Conservation (phyloP, 2,113 vertebrate genomes). For the Pionites leucogaster region DNA sequence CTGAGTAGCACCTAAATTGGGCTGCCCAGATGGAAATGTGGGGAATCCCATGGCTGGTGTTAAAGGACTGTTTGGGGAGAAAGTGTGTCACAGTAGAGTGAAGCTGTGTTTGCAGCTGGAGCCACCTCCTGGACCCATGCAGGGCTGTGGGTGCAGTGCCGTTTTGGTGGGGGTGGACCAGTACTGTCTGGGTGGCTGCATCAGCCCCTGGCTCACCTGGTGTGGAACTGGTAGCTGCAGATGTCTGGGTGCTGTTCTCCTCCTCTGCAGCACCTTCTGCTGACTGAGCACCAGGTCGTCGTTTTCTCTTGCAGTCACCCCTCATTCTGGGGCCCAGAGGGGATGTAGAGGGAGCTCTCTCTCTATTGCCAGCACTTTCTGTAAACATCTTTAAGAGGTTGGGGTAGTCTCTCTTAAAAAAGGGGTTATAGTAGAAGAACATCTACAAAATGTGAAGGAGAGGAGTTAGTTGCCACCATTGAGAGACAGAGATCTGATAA, state of each 20-base stretch:
- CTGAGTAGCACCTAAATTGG: not conserved
- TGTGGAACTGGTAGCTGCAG: not conserved
- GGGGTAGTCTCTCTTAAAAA: conserved; percentile 21
- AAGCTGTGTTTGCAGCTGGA: not conserved
- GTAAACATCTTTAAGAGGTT: not conserved
- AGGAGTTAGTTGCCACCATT: not conserved
- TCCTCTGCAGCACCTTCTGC: not conserved
- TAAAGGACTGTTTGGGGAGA: not conserved
- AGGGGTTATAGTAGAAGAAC: not conserved
- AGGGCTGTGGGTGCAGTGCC: not conserved
- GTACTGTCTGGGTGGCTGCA: not conserved
- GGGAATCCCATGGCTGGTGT: not conserved
- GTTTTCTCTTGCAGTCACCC: not conserved
- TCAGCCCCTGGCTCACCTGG: not conserved
- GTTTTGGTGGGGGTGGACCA: not conserved
- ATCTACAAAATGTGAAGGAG: not conserved
- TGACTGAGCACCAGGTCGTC: not conserved
- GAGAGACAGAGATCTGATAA: not conserved
- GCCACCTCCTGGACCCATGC: not conserved
- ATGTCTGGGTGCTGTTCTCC: not conserved
- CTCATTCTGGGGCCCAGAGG: not conserved
- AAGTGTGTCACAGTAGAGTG: not conserved
- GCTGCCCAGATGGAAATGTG: not conserved
- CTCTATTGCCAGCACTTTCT: not conserved
- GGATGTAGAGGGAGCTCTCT: not conserved